Conservation (phyloP, 2,113 vertebrate species). For the Callionymus lyra region DNA sequence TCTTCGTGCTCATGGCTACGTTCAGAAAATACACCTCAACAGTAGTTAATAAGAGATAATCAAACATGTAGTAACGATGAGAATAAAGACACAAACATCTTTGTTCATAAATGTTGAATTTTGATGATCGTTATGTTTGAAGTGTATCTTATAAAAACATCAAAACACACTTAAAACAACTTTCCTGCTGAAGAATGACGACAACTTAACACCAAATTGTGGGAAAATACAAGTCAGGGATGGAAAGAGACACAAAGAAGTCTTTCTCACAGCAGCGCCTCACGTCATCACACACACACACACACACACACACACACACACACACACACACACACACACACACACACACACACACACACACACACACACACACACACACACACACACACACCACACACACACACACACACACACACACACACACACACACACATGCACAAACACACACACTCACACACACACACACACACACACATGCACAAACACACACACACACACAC, state of each 20-base stretch:
- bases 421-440: slow-evolving; percentile 56
- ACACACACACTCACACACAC: slow-evolving; percentile 55
- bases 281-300: slow-evolving; percentile 56
- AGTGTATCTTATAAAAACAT: too few species aligned
- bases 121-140: too few species aligned
- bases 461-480: too few species aligned
- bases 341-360: not conserved
- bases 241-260: slow-evolving; percentile 54
- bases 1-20: too few species aligned
- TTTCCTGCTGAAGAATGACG: slow-evolving; percentile 22
- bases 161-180: too few species aligned
- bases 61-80: too few species aligned
- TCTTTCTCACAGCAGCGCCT: slow-evolving; percentile 49
- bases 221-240: slow-evolving; percentile 51
- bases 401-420: slow-evolving; percentile 27
- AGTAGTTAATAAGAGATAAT: too few species aligned
- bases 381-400: slow-evolving; percentile 58
- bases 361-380: slow-evolving; percentile 18
- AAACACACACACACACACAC: too few species aligned
- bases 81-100: too few species aligned
- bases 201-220: slow-evolving; percentile 27
- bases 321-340: not conserved
- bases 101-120: too few species aligned
- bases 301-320: slow-evolving; percentile 32
- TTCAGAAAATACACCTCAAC: too few species aligned